These are phyloP conservation scores for cattle (Bos taurus) DNA, from an alignment of 2,113 vertebrate genomes.

Conservation along the genomic window ARS-UCD2.0 NC_037332.1:115507501-115508000, in stretches of 20 bases:
- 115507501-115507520: not conserved
- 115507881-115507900: not conserved
- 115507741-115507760: accelerated
- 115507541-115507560: not conserved
- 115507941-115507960: not conserved
- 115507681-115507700: not conserved
- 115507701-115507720: accelerated
- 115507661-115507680: accelerated
- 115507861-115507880: not conserved
- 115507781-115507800: accelerated
- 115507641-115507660: not conserved
- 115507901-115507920: not conserved
- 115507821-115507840: not conserved
- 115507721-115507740: accelerated
- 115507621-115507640: not conserved
- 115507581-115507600: not conserved
- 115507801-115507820: accelerated
- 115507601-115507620: not conserved
- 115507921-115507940: not conserved
- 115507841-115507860: not conserved
- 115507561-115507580: not conserved
- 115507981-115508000: not conserved
- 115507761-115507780: accelerated
- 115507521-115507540: not conserved
- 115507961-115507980: not conserved